Percentiles rank a stretch among this genome's conserved stretches.
Conservation (phyloP, 2,888 invertebrate species). For the Dichetophora obliterata region DNA sequence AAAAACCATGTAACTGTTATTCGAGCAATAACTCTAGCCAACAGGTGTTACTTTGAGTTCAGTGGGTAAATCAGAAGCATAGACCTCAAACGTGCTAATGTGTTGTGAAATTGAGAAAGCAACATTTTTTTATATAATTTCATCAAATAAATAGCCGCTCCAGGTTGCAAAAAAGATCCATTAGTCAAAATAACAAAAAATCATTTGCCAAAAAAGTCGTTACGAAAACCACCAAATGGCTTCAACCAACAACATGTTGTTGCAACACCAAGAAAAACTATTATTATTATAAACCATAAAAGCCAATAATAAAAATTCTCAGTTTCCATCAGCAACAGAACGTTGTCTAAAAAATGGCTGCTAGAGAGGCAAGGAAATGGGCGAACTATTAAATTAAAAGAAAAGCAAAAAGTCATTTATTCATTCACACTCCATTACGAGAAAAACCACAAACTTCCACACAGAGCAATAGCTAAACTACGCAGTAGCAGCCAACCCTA, state of each 20-base stretch:
- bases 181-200: not conserved
- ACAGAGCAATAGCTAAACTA: slow-evolving; percentile 14
- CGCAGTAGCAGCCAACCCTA: slow-evolving; percentile 11
- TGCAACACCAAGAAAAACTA: slow-evolving; percentile 26
- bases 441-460: slow-evolving; percentile 36
- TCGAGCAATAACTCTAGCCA: too few species aligned
- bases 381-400: slow-evolving; percentile 22
- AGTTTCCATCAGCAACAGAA: slow-evolving; percentile 31
- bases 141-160: not conserved
- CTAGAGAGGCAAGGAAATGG: not conserved
- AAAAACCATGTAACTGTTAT: too few species aligned
- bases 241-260: slow-evolving; percentile 19
- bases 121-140: not conserved
- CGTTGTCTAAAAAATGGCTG: slow-evolving; percentile 17
- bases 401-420: slow-evolving; percentile 34
- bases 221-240: not conserved
- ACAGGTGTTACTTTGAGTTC: too few species aligned
- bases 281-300: slow-evolving; percentile 34
- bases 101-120: not conserved
- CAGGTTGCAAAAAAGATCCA: too few species aligned
- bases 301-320: slow-evolving; percentile 36
- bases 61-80: too few species aligned
- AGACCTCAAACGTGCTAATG: not conserved
- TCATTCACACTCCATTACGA: slow-evolving; percentile 40
- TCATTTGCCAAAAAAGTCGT: not conserved